Percentiles rank a stretch among this genome's conserved stretches.
phyloP scores from a whole-genome alignment of 2,888 invertebrate genomes.

The Nomada hirtipes region DNA sequence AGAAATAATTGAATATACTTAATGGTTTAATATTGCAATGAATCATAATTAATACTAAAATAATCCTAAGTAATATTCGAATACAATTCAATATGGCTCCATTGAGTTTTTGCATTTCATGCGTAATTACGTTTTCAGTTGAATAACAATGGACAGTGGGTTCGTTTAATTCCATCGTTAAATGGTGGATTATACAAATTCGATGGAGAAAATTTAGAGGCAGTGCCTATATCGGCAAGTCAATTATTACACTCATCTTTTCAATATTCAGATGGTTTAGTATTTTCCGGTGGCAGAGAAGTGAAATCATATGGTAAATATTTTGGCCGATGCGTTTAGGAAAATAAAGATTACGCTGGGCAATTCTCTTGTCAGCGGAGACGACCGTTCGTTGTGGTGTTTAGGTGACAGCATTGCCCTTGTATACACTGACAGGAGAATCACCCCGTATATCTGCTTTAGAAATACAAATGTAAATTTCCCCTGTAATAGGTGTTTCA shows the following conservation, averaged over 20 bases:
- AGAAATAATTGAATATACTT: constrained; percentile 66
- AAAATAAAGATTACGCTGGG: not conserved
- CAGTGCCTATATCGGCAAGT: constrained; percentile 94
- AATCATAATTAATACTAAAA: not conserved
- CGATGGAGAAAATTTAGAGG: constrained; percentile 94
- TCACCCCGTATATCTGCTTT: not conserved
- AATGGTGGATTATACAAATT: constrained; percentile 96
- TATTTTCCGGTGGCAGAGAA: constrained; percentile 95
- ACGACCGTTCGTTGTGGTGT: no score
- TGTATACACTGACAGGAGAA: not conserved
- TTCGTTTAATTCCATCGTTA: constrained; percentile 96
- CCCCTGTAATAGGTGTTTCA: constrained; percentile 86
- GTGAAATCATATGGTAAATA: constrained; percentile 91
- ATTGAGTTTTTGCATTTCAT: constrained; percentile 4
- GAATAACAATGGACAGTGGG: constrained; percentile 93
- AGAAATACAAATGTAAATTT: constrained; percentile 1
- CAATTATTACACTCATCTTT: constrained; percentile 94
- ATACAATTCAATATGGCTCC: not conserved
- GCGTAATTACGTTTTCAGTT: constrained; percentile 85
- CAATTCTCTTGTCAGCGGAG: no score
- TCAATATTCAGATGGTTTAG: constrained; percentile 93
- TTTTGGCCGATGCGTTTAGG: not conserved
- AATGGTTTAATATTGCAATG: not conserved
- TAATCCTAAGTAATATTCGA: not conserved
- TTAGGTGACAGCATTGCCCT: no score